Base-by-base conservation (phyloP, 2,113 vertebrate genomes). In the Leptobrachium ailaonicum region DNA sequence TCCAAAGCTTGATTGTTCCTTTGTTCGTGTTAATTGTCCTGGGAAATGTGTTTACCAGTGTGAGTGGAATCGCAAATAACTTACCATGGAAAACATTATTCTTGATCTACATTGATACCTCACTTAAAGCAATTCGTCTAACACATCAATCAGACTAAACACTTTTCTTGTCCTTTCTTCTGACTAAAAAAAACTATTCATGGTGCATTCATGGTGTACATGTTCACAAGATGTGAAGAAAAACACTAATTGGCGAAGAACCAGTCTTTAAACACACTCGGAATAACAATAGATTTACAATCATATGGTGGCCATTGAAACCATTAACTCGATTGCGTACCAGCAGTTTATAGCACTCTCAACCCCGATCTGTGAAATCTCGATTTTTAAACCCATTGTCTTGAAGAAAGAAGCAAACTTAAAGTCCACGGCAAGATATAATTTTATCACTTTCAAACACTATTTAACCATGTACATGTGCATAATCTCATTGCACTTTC, bases 101-200 rank as follows among this genome's bases (percentile, higher is more conserved):
- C 89, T 89, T 90, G 86, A 90, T 88, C 87, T 86, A 74, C 83
- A 87, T 84, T 86, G 84, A 87, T 82, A 73, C 89, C 79, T 85
- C 87, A 88, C 82, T 83, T 85, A 89, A 84, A 88, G 83, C 77
- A 87, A 86, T 82, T 76, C 83, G 89, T 89, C 89, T 90, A 91
- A 91, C 88, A 88, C 87, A 90, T 91, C 89, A 89, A 86, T 87
- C 77, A 79, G 41, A 89, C 84, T 88, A 86, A 92, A 92, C 89
- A 87, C 83, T 83, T 85, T 88, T 87, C 90, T 90, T 93, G 93
- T 93, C 83, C 80, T 82, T 56, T 85, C 84, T 91, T 91, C 89
- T 88, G 91, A 83, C 86, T 88, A 88, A 88, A 92, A 91, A 88
- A 4, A 32, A 32, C 20, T 32, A 32, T 32, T 32, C 20, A 32